A percentile compares a stretch with the other conserved stretches of the same genome.
phyloP scores from a whole-genome alignment of 2,888 invertebrate species.

The Matsumyia berberina region DNA sequence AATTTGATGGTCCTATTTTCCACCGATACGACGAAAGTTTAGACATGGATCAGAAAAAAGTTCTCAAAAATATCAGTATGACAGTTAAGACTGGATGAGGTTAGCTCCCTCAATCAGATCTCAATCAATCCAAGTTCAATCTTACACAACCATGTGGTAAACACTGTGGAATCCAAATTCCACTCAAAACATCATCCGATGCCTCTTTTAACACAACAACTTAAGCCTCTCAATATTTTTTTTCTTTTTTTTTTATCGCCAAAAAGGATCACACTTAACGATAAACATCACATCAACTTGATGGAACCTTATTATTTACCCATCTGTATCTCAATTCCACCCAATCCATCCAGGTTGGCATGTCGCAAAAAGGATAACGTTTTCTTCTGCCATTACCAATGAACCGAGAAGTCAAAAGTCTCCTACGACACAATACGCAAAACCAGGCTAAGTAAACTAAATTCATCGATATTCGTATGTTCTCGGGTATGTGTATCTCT shows the following conservation, averaged over 20 bases:
- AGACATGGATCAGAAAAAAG: no score
- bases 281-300: conserved; percentile 48
- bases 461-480: conserved; percentile 28
- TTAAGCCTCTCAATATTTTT: neutral
- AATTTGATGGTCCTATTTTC: no score
- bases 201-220: neutral
- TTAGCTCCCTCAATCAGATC: no score
- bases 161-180: neutral
- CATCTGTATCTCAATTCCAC: conserved; percentile 20
- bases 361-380: conserved; percentile 7
- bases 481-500: neutral
- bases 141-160: neutral
- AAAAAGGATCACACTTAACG: conserved; percentile 41
- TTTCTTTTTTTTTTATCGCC: conserved; percentile 12
- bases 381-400: conserved; percentile 19
- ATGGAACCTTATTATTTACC: conserved; percentile 45
- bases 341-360: conserved; percentile 10
- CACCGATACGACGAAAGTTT: no score
- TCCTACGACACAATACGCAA: neutral
- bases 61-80: no score
- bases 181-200: neutral
- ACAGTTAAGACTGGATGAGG: no score
- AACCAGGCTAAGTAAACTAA: conserved; percentile 3
- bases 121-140: no score
- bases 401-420: conserved; percentile 42